Conservation (phyloP, 2,888 invertebrate genomes). For the Xylota segnis region DNA sequence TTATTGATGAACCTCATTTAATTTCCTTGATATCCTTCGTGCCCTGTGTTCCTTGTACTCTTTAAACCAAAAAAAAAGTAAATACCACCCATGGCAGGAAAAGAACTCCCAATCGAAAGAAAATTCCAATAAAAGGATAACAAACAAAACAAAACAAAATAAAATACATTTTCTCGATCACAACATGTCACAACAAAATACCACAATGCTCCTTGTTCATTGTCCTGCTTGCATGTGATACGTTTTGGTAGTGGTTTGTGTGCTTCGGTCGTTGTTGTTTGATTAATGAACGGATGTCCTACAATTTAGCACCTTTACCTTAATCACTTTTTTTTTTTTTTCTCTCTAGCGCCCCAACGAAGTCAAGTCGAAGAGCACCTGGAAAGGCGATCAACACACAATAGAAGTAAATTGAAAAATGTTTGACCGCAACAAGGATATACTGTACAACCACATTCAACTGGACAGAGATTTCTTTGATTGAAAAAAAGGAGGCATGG, state of each 20-base stretch:
- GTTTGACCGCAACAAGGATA: constrained; percentile 69
- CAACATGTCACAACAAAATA: constrained; percentile 64
- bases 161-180: constrained; percentile 48
- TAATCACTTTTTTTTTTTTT: constrained; percentile 59
- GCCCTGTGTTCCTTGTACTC: background rate
- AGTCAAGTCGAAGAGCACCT: constrained; percentile 71
- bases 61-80: background rate
- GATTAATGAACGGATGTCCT: constrained; percentile 76
- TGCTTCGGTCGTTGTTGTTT: constrained; percentile 56
- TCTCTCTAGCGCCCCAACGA: constrained; percentile 25
- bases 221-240: background rate
- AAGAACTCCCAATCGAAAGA: constrained; percentile 18
- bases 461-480: constrained; percentile 42
- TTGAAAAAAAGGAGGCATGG: constrained; percentile 51
- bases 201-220: constrained; percentile 13
- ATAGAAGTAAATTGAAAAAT: constrained; percentile 74
- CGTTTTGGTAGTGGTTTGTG: background rate
- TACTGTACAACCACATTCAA: background rate
- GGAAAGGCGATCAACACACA: constrained; percentile 70
- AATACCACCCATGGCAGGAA: constrained; percentile 27
- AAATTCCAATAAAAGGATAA: constrained; percentile 19
- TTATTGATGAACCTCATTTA: constrained; percentile 47
- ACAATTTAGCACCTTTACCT: constrained; percentile 76
- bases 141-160: constrained; percentile 3
- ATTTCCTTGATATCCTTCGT: constrained; percentile 8